Evolutionary conservation across 2,797 vertebrate genomes (phyloP).

Genomic region (Pelobates cultripes): DNA sequence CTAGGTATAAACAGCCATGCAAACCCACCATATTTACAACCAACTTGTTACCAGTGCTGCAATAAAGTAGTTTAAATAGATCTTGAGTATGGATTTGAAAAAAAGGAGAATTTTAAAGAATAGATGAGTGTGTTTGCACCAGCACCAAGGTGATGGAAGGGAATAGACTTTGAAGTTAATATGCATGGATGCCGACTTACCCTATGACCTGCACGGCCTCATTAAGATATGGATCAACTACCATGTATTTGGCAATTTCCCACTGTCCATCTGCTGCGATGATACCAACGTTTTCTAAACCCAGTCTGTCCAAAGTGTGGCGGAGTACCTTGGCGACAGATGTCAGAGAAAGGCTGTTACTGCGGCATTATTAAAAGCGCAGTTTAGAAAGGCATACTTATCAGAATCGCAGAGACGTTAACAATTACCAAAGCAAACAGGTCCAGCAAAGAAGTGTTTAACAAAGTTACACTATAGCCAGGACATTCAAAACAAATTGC

Average conservation of each 20-base stretch:
- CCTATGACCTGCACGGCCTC: conserved; percentile 82
- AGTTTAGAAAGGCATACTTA: background rate
- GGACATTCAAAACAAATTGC: no score
- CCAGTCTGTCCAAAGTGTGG: conserved; percentile 78
- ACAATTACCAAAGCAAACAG: no score
- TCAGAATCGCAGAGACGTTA: no score
- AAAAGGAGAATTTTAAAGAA: no score
- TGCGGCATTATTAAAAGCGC: background rate
- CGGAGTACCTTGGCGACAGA: conserved; percentile 85
- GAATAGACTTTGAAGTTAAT: no score
- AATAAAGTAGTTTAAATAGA: no score
- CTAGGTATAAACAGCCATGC: no score
- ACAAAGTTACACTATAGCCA: no score
- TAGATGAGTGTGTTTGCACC: background rate
- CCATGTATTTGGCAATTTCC: conserved; percentile 75
- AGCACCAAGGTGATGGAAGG: background rate
- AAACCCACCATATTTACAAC: no score
- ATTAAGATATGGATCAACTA: conserved; percentile 79
- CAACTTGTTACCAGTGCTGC: no score
- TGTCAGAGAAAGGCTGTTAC: conserved; percentile 59
- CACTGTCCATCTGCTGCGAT: conserved; percentile 86
- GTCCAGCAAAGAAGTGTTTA: no score
- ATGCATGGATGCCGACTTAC: conserved; percentile 71
- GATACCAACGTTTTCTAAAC: conserved; percentile 78
- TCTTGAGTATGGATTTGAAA: no score